Conservation (phyloP, 2,888 invertebrate genomes). For the Pseudeuparius sepicola region DNA sequence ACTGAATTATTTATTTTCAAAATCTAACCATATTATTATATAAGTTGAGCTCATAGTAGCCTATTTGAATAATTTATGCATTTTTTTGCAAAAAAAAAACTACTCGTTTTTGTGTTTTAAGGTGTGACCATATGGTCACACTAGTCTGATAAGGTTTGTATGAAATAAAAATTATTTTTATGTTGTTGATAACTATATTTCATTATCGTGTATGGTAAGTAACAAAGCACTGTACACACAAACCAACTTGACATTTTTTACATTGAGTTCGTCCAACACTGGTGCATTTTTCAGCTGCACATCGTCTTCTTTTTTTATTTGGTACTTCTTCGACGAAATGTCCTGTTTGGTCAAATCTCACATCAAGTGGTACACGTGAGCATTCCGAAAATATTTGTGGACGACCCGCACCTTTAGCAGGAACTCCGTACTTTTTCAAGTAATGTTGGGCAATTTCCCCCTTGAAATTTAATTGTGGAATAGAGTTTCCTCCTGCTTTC, state of each 20-base stretch:
- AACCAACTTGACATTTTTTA: conserved; percentile 14
- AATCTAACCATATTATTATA: too few species aligned
- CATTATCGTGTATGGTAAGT: too few species aligned
- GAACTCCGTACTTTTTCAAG: conserved; percentile 13
- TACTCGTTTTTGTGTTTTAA: too few species aligned
- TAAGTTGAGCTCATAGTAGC: too few species aligned
- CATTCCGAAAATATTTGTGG: conserved; percentile 2
- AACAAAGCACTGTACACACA: conserved; percentile 13
- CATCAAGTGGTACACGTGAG: conserved; percentile 6
- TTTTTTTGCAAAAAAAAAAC: too few species aligned
- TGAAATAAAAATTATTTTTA: too few species aligned
- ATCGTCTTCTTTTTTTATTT: conserved; percentile 12
- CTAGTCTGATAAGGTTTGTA: too few species aligned
- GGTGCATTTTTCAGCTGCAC: conserved; percentile 8
- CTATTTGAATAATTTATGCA: too few species aligned
- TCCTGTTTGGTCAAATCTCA: conserved; percentile 6
- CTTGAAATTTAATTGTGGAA: conserved; percentile 15
- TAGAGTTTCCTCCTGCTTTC: conserved; percentile 8
- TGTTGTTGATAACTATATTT: too few species aligned
- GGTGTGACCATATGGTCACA: too few species aligned
- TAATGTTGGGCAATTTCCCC: conserved; percentile 15
- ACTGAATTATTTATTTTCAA: too few species aligned
- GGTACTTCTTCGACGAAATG: conserved; percentile 14
- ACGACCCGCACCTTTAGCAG: conserved; percentile 15
- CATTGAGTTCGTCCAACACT: conserved; percentile 14